These are phyloP conservation scores for Plagodis pulveraria DNA, from an alignment of 2,888 invertebrate genomes.

Conservation along the genomic window DNA sequence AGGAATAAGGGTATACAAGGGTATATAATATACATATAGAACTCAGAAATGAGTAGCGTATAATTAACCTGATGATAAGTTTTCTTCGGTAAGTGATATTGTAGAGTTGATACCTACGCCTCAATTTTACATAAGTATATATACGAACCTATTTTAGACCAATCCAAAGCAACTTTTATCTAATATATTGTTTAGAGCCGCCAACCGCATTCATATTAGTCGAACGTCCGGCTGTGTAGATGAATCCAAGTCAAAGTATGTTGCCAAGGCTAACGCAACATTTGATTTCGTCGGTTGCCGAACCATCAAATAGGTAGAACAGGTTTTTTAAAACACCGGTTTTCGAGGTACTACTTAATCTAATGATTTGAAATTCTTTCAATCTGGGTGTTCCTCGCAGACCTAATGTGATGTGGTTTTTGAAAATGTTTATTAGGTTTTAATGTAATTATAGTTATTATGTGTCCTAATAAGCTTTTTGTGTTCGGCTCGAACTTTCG, in stretches of 20 bases:
- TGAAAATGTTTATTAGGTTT: not conserved
- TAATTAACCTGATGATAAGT: too few species aligned
- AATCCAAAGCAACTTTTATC: not conserved
- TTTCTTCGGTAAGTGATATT: too few species aligned
- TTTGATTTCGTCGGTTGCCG: constrained; percentile 37
- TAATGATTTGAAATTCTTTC: constrained; percentile 35
- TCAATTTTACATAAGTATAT: too few species aligned
- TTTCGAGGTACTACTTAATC: constrained; percentile 31
- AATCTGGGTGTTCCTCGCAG: not conserved
- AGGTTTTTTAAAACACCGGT: constrained; percentile 53
- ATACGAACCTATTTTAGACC: too few species aligned
- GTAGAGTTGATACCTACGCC: too few species aligned
- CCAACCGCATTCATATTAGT: not conserved
- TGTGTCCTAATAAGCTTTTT: too few species aligned
- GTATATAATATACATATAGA: too few species aligned
- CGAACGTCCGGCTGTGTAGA: constrained; percentile 4
- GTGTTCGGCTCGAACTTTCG: too few species aligned
- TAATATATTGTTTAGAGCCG: not conserved
- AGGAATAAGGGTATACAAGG: too few species aligned
- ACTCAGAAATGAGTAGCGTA: too few species aligned
- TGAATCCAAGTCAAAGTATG: constrained; percentile 17
- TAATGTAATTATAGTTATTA: too few species aligned
- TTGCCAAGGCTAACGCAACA: constrained; percentile 42
- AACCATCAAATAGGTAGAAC: constrained; percentile 51
- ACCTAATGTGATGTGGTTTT: not conserved